Base-by-base conservation (phyloP, 2,797 vertebrate species). In the Acanthopagrus latus region DNA sequence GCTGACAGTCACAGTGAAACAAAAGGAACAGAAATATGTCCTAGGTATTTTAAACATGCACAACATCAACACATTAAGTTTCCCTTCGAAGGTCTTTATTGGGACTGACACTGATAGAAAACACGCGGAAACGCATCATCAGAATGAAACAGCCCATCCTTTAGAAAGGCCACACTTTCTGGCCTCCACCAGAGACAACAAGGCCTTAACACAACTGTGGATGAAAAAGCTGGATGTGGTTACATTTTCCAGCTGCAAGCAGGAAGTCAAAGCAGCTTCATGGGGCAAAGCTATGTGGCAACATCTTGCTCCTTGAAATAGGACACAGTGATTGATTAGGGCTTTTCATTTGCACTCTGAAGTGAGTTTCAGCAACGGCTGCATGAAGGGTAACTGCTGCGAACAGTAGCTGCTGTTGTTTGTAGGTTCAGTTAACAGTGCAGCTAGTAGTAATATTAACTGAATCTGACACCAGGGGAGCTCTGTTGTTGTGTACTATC, bases 1-100 rank as follows among this genome's bases (percentile, higher is more conserved):
- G 73, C 23, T 11, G 2, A 17, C 43, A 55, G 23, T 88, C 74
- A 85, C 5, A 9, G 57, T 5, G 11, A 51, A 75, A 76, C 59
- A 52, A 59, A 51, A 23, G 43, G 3, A 51, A 3, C 8, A 23
- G 41, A 81, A 64, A 5, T 8, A 51, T 56, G 3, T 0, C 1
- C 0, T 5, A 21, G 63, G 52, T 58, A 84, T 88, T 48, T 76
- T 0, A 58, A 58, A 8, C 48, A 67, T 4, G 64, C 57, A 51
- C 43, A 3, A 56, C 12, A 17, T 3, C 9, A 14, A 43, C 6
- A 1, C 8, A n/a, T 13, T 21, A 38, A 2, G 67, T 68, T 71
- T 67, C 57, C 33, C 27, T 52, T 17, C 20, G 2, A 11, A 27
- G 7, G 2, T 4, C 0, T 17, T 6, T 13, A 60, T 8, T 41